Percentiles rank a stretch among this genome's conserved stretches.
phyloP scores from a whole-genome alignment of 2,888 invertebrate species.

The Aplocera efformata region DNA sequence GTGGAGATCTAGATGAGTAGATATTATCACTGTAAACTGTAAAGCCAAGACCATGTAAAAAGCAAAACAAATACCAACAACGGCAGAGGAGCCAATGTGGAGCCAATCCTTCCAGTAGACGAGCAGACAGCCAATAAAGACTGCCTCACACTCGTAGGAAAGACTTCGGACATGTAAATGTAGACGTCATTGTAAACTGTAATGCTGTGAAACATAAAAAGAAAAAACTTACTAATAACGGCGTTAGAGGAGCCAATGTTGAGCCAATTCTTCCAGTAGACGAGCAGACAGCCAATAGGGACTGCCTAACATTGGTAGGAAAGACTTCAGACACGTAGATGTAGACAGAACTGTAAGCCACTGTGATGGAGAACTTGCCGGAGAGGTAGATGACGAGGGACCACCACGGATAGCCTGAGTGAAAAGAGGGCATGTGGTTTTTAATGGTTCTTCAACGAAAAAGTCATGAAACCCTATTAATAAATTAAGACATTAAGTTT shows the following conservation, averaged over 20 bases:
- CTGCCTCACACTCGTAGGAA: constrained; percentile 83
- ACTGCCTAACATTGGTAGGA: constrained; percentile 83
- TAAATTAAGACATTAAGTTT: too few relatives aligned
- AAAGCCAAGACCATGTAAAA: too few relatives aligned
- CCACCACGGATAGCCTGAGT: constrained; percentile 60
- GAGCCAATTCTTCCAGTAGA: constrained; percentile 84
- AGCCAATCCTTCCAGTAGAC: constrained; percentile 83
- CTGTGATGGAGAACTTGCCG: constrained; percentile 84
- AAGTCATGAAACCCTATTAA: too few relatives aligned
- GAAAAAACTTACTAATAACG: constrained; percentile 83
- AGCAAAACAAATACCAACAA: constrained; percentile 84
- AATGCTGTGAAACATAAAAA: too few relatives aligned
- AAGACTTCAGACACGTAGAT: constrained; percentile 85
- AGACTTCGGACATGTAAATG: constrained; percentile 85
- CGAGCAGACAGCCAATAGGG: constrained; percentile 82
- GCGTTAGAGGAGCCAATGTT: constrained; percentile 83
- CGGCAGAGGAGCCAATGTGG: constrained; percentile 83
- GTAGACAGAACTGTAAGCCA: constrained; percentile 83
- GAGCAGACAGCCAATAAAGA: constrained; percentile 83
- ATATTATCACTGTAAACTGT: too few relatives aligned
- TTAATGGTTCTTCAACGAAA: too few relatives aligned
- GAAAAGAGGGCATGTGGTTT: too few relatives aligned
- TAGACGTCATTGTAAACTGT: too few relatives aligned
- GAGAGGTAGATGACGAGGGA: constrained; percentile 78
- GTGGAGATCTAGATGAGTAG: too few relatives aligned